A percentile compares a stretch with the other conserved stretches of the same genome.
These are phyloP conservation scores for Pheucticus melanocephalus DNA, from an alignment of 2,113 vertebrate genomes.

Conservation along the genomic window DNA sequence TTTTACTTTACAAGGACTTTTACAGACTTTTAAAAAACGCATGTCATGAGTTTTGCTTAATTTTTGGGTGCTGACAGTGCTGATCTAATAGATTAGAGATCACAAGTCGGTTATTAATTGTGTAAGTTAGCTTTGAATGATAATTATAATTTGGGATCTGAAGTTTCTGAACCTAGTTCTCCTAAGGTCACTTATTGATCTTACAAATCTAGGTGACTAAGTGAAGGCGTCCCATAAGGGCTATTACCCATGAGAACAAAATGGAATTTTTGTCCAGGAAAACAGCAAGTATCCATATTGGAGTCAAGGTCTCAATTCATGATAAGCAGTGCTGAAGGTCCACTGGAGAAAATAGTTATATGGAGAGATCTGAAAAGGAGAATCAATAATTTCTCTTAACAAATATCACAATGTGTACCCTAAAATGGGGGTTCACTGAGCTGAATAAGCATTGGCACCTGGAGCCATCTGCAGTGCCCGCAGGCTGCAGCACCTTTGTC, in stretches of 20 bases:
- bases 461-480: rapidly evolving
- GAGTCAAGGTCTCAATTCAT: neutral
- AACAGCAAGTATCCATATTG: neutral
- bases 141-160: neutral
- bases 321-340: neutral
- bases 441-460: neutral
- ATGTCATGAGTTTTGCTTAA: neutral
- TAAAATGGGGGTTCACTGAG: neutral
- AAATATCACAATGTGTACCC: neutral
- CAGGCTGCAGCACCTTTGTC: neutral
- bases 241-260: neutral
- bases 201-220: neutral
- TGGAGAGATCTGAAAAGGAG: neutral
- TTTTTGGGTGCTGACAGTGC: neutral
- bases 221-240: neutral
- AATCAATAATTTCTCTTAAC: neutral
- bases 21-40: neutral
- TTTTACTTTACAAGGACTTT: neutral
- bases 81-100: neutral
- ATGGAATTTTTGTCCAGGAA: neutral
- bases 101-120: neutral
- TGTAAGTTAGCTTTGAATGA: neutral
- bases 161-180: neutral
- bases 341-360: neutral
- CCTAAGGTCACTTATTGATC: neutral